Conservation (phyloP, 2,888 invertebrate species). For the Drepanosiphum platanoidis region DNA sequence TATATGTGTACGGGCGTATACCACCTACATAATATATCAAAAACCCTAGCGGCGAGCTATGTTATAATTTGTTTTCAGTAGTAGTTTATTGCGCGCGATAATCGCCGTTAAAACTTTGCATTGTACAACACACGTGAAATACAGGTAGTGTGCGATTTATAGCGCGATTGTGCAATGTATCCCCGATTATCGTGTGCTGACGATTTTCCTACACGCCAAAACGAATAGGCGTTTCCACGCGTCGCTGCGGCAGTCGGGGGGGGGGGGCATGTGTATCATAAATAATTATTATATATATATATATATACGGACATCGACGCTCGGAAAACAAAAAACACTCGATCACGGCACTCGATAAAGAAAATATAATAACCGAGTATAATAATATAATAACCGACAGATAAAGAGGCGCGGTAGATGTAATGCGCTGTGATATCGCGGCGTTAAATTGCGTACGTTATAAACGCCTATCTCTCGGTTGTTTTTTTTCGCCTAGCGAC, state of each 20-base stretch:
- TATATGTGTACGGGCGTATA: not conserved
- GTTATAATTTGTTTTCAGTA: constrained; percentile 19
- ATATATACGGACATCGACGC: not conserved
- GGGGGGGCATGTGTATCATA: too few relatives aligned
- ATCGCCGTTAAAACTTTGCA: not conserved
- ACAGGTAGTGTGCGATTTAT: not conserved
- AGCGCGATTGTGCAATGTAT: not conserved
- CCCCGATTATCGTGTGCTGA: not conserved
- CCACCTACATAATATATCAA: not conserved
- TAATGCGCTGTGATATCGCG: too few relatives aligned
- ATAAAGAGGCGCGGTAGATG: too few relatives aligned
- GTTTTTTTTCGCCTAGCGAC: too few relatives aligned
- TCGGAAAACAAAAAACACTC: too few relatives aligned
- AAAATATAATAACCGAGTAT: not conserved
- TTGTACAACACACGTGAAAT: not conserved
- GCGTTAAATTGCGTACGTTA: too few relatives aligned
- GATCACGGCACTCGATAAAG: not conserved
- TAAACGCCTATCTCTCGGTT: too few relatives aligned
- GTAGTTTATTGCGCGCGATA: constrained; percentile 24
- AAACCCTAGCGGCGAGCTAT: not conserved
- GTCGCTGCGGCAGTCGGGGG: too few relatives aligned
- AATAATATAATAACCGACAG: too few relatives aligned
- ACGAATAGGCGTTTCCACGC: not conserved
- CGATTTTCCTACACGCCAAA: not conserved
- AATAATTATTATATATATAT: constrained; percentile 2